phyloP scores from a whole-genome alignment of 2,888 invertebrate species.

The Psococerastis gibbosa region DNA sequence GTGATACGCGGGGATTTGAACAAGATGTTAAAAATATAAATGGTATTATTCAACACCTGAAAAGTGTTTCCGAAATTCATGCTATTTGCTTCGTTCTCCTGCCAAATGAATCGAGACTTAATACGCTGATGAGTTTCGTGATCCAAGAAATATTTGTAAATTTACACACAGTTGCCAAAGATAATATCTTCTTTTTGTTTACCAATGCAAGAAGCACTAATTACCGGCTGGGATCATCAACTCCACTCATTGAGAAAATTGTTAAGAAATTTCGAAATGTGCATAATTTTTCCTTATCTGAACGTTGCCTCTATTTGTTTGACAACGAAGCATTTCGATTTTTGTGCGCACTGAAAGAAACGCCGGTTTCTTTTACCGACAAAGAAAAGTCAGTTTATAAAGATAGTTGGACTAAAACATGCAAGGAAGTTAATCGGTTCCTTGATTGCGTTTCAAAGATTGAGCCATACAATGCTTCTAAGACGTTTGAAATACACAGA shows the following conservation, averaged over 20 bases:
- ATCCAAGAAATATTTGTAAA: background rate
- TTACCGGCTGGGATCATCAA: too few relatives aligned
- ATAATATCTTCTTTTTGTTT: background rate
- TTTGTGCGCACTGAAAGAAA: background rate
- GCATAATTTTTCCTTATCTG: background rate
- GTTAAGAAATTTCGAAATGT: too few relatives aligned
- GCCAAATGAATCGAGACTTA: background rate
- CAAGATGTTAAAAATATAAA: background rate
- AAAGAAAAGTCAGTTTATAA: background rate
- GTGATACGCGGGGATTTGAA: background rate
- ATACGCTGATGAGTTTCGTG: background rate
- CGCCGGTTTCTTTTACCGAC: background rate
- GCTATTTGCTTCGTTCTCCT: background rate
- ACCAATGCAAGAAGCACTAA: background rate
- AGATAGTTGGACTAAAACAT: background rate
- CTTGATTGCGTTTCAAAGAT: background rate
- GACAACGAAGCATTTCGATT: constrained; percentile 1
- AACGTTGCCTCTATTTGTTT: background rate
- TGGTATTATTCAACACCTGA: background rate
- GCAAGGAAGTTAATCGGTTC: background rate
- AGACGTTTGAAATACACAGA: too few relatives aligned
- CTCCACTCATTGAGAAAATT: too few relatives aligned
- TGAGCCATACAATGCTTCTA: background rate
- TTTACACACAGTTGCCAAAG: background rate
- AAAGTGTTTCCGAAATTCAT: background rate